Evolutionary conservation across 2,888 invertebrate species (phyloP).

Genomic region (Kryphioiulus occultus): DNA sequence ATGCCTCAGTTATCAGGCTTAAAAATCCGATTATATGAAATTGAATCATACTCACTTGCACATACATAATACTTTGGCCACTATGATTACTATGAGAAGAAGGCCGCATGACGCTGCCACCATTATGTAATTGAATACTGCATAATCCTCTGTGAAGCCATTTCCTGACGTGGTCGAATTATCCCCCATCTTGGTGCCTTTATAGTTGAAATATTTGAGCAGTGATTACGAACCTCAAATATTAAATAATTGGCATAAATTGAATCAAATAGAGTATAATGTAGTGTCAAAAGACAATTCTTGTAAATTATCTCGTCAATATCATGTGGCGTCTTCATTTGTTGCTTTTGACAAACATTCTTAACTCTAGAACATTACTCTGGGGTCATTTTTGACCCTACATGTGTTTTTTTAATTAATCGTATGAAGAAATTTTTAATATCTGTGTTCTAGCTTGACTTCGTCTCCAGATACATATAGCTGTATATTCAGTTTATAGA

Average conservation of each 20-base stretch:
- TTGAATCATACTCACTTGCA: conserved; percentile 50
- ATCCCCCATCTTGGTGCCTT: background rate
- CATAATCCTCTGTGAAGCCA: conserved; percentile 47
- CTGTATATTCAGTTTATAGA: no score
- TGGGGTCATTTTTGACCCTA: no score
- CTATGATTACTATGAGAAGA: conserved; percentile 46
- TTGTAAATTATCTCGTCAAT: background rate
- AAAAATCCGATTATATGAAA: background rate
- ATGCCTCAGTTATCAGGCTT: background rate
- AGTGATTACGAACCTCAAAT: background rate
- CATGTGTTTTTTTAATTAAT: no score
- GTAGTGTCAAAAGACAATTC: no score
- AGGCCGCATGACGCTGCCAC: conserved; percentile 46
- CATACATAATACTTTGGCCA: conserved; percentile 48
- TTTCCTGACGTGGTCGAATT: conserved; percentile 24
- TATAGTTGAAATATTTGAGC: background rate
- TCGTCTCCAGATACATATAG: no score
- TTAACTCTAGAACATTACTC: no score
- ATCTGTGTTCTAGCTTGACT: no score
- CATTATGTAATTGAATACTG: conserved; percentile 51
- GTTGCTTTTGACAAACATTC: no score
- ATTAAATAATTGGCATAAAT: background rate
- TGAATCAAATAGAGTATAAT: no score
- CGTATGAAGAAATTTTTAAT: no score
- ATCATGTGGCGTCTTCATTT: no score